Conservation (phyloP, 2,888 invertebrate genomes). For the Stenodera caucasica region DNA sequence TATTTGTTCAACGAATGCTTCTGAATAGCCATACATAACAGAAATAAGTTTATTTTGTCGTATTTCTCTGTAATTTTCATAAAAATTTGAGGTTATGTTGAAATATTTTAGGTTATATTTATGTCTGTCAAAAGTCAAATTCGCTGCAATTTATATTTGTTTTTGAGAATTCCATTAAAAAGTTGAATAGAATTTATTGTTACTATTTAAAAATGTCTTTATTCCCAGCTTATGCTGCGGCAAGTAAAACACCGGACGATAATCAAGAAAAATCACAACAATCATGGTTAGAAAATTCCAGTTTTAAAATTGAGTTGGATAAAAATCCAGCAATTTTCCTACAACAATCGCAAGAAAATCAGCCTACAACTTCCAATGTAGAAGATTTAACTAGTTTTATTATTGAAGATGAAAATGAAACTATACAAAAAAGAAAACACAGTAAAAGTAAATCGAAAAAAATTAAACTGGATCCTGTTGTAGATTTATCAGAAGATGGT, state of each 20-base stretch:
- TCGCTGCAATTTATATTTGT: background rate
- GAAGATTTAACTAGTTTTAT: constrained; percentile 3
- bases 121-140: background rate
- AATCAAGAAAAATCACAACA: constrained; percentile 16
- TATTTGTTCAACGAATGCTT: no score
- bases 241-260: constrained; percentile 29
- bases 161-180: no score
- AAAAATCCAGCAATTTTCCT: constrained; percentile 6
- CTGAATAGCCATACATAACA: no score
- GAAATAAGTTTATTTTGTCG: no score
- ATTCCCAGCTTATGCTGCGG: constrained; percentile 56
- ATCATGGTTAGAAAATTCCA: constrained; percentile 53
- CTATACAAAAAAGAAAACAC: constrained; percentile 22
- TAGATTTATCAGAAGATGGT: constrained; percentile 24
- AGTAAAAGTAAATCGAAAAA: constrained; percentile 40
- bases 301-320: constrained; percentile 49
- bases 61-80: background rate
- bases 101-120: background rate
- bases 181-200: no score
- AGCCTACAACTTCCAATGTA: constrained; percentile 11
- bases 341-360: background rate
- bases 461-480: constrained; percentile 25
- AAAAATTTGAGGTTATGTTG: background rate
- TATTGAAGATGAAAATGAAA: background rate
- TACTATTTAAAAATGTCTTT: constrained; percentile 50